Evolutionary conservation across 1,140 invertebrate species (phyloP), one percentile per base, ranked within the genome.

Genomic region (Sycophila sp.): DNA sequence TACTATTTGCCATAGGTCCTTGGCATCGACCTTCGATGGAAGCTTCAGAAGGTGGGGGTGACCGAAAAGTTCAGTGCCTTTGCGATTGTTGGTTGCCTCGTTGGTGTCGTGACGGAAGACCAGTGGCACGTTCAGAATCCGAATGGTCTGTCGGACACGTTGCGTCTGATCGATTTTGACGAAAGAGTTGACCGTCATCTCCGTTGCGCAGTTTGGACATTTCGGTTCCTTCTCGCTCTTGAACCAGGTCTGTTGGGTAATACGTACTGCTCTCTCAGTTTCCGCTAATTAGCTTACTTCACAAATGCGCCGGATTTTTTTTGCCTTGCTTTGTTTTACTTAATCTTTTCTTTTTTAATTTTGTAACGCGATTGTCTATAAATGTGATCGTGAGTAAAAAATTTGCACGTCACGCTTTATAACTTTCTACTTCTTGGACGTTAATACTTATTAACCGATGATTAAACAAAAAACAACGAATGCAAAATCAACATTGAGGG

Each of bases 1-100:
- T 0, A 92, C 77, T 56, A 84, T 83, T 15, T 86, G 81, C 73
- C 89, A 85, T 2, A 92, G 78, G 63, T 86, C 81, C 32, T 77
- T 80, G 55, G 89, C 88, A 38, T 85, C 80, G n/a, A 92, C 80
- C 32, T 82, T 78, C 62, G 88, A 91, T 13, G 90, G 89, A 59
- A 92, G 80, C 75, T 87, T 86, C 10, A 92, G 72, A 22, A 92
- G 74, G 65, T 85, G 80, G 1, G 90, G 91, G 79, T 91, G 86
- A 49, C 89, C 89, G 76, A 91, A 89, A 6, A 91, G 81, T 56
- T 85, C 83, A 5, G 85, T 85, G 45, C 77, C 72, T 38, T 83
- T 85, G 40, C 83, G 81, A 70, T 89, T 89, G 63, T 89, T 89
- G 32, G 88, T 86, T 1, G 84, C 84, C 71, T 89, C 87, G 15